Conservation (phyloP, 2,797 vertebrate species). For the Leucoraja ocellata region DNA sequence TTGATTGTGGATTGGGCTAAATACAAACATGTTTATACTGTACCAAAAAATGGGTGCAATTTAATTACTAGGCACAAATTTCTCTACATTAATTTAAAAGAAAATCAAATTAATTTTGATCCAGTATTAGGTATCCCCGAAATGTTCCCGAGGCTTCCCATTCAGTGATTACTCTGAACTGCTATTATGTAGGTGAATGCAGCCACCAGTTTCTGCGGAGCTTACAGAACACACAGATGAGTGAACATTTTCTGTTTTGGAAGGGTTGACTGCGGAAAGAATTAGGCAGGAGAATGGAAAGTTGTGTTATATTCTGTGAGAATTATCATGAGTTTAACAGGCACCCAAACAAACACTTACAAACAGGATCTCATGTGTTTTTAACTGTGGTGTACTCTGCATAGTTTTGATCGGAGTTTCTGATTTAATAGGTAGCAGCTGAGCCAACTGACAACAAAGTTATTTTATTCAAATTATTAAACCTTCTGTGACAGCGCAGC, state of each 20-base stretch:
- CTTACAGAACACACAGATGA: not conserved
- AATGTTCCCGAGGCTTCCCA: not conserved
- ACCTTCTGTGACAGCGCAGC: not conserved
- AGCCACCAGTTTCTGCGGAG: not conserved
- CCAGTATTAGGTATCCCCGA: not conserved
- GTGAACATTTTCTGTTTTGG: not conserved
- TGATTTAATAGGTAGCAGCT: not conserved
- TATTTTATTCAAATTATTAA: not conserved
- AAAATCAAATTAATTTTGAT: constrained; percentile 9
- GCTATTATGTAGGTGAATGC: not conserved
- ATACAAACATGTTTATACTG: no score
- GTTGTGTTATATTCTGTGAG: not conserved
- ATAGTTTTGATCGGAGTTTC: not conserved
- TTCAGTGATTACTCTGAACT: not conserved
- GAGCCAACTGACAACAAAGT: not conserved
- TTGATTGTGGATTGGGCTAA: no score
- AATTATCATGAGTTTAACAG: not conserved
- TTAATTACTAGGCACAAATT: no score
- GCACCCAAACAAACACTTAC: not conserved
- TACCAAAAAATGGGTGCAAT: no score
- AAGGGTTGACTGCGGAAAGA: not conserved
- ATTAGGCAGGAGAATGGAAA: not conserved
- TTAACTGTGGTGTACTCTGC: not conserved
- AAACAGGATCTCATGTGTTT: no score
- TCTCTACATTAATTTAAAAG: not conserved